Conservation (phyloP, 2,113 vertebrate genomes). For the Ploceus nigricollis region DNA sequence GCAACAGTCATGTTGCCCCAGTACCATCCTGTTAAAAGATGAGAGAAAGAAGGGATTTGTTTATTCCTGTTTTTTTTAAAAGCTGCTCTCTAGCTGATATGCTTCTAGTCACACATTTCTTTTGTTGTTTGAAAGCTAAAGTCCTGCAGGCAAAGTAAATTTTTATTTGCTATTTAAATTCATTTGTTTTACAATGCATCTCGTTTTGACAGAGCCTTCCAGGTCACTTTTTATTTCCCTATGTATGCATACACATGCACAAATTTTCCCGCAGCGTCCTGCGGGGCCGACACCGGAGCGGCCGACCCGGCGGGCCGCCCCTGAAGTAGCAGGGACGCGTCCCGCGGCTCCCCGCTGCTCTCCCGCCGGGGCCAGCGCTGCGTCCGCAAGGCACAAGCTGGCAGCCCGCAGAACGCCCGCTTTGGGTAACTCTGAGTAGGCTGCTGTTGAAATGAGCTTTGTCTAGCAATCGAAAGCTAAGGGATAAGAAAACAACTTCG, state of each 20-base stretch:
- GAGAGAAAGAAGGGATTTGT: conserved; percentile 17
- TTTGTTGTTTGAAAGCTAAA: not conserved
- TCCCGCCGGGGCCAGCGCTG: not conserved
- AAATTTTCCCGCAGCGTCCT: not conserved
- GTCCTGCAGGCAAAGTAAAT: not conserved
- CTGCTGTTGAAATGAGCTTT: not conserved
- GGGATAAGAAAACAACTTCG: not conserved
- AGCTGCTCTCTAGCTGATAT: not conserved
- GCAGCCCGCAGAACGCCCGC: not conserved
- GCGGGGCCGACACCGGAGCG: not conserved
- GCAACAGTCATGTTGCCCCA: conserved; percentile 92
- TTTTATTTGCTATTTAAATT: not conserved
- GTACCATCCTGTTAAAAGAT: conserved; percentile 87
- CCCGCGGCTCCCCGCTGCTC: not conserved
- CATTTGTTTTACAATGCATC: not conserved
- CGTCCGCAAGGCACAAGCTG: not conserved
- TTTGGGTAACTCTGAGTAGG: not conserved
- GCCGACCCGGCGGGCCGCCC: not conserved
- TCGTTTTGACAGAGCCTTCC: not conserved
- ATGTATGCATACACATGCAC: not conserved
- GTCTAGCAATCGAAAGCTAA: not conserved
- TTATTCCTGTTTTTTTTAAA: not conserved
- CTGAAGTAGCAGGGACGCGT: not conserved
- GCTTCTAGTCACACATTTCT: not conserved
- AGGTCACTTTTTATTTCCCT: not conserved